Base-by-base conservation (phyloP, 2,113 vertebrate genomes). In the Canis aureus region DNA sequence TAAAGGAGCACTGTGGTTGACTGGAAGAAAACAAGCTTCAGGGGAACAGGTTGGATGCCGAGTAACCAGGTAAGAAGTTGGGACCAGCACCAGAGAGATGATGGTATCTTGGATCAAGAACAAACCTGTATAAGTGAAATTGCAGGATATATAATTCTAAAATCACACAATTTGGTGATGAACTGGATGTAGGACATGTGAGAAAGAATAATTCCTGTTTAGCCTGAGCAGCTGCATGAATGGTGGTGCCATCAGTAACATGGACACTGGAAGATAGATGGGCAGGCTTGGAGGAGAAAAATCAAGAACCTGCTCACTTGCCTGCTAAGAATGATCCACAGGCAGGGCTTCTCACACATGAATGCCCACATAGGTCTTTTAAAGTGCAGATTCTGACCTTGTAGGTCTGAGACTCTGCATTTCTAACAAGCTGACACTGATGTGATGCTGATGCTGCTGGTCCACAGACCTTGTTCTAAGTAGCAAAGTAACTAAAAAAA, bases 401-500 rank as follows among this genome's bases (percentile, higher is more conserved):
- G 27, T 38, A 67, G n/a, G 27, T 38, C 67, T 29, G 51, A 76
- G 51, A 91, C n/a, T 60, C n/a, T 71, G 43, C 27, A 32, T 66
- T 74, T 62, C 82, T 91, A 32, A 81, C 38, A 73, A 62, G 71
- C 25, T n/a, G 38, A 73, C 11, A 27, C 17, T 51, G 15, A 43
- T 43, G 53, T 71, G 60, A 51, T 35, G 57, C 57, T 55, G n/a
- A 74, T 88, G 11, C 16, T 83, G 53, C 60, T 76, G 43, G 69
- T 55, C 93, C 71, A 59, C 60, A 97, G 43, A 91, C 51, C 60
- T 71, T 15, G 32, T 43, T 67, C 71, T 90, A n/a, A 67, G 29
- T 22, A 84, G 38, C 51, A 67, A 92, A 83, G 53, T 85, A 55
- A 90, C 32, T 95, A 43, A 91, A 76, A 67, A 81, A 67, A 81